Evolutionary conservation across 2,797 vertebrate genomes (phyloP).

Genomic region (Chlorospingus semifuscus): DNA sequence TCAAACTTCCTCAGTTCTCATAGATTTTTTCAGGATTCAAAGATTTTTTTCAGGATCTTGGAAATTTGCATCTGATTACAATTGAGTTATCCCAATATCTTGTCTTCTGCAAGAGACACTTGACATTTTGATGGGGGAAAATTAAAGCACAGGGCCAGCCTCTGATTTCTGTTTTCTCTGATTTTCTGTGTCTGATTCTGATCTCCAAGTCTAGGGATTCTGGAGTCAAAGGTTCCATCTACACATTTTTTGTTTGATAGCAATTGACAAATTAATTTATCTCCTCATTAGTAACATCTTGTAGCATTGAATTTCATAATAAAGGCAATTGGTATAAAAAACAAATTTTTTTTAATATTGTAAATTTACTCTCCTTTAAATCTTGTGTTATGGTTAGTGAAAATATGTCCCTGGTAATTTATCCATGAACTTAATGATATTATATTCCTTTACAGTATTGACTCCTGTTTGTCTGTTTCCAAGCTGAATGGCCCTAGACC

Average conservation of each 20-base stretch:
- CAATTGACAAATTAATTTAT: background rate
- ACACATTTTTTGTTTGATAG: background rate
- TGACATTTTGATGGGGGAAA: background rate
- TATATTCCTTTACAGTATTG: background rate
- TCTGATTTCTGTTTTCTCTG: background rate
- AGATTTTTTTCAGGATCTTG: background rate
- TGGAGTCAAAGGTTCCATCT: background rate
- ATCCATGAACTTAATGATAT: background rate
- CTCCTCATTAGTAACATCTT: background rate
- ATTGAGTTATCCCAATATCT: background rate
- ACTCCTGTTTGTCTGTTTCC: background rate
- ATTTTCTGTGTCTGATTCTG: background rate
- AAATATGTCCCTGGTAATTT: background rate
- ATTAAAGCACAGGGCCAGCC: background rate
- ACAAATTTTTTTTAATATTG: fast-evolving
- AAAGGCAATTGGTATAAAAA: background rate
- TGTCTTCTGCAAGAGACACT: background rate
- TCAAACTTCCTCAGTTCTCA: background rate
- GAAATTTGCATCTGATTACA: background rate
- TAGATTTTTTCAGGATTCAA: background rate
- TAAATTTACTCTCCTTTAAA: background rate
- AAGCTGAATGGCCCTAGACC: background rate
- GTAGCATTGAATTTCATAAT: background rate
- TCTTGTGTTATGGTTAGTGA: background rate
- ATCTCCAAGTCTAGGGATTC: background rate